Percentiles rank a stretch among this genome's conserved stretches.
Evolutionary conservation across 1,140 invertebrate genomes (phyloP).

Genomic region (Conus ventricosus): DNA sequence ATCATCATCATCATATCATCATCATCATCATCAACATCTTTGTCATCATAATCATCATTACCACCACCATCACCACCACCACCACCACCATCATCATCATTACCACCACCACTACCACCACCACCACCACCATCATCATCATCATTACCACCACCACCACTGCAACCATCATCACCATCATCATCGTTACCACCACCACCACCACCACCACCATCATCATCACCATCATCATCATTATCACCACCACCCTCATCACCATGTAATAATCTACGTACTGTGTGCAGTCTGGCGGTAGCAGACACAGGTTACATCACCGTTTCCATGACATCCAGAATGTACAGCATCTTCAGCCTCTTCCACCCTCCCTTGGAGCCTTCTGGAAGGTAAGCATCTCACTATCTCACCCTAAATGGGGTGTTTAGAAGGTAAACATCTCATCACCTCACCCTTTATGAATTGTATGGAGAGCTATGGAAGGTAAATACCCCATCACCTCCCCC

Average conservation of each 20-base stretch:
- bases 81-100: conserved; percentile 1
- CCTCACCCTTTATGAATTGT: too few relatives aligned
- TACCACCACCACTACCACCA: not conserved
- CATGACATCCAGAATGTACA: too few relatives aligned
- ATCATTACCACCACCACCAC: not conserved
- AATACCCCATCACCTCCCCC: too few relatives aligned
- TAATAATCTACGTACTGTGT: conserved; percentile 12
- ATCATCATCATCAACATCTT: too few relatives aligned
- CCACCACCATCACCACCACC: conserved; percentile 7
- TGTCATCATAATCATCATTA: not conserved
- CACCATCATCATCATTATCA: conserved; percentile 10
- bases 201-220: conserved; percentile 16
- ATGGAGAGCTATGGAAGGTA: too few relatives aligned
- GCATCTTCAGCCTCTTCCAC: too few relatives aligned
- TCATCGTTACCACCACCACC: not conserved
- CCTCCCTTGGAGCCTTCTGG: too few relatives aligned
- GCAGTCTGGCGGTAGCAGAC: not conserved
- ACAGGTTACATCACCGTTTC: too few relatives aligned
- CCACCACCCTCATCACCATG: not conserved
- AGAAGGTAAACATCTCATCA: not conserved
- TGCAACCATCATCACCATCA: not conserved
- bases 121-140: not conserved
- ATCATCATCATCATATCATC: not conserved
- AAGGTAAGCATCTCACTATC: not conserved
- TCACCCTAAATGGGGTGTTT: not conserved